phyloP scores from a whole-genome alignment of 2,888 invertebrate species.

The Amitus sp. region DNA sequence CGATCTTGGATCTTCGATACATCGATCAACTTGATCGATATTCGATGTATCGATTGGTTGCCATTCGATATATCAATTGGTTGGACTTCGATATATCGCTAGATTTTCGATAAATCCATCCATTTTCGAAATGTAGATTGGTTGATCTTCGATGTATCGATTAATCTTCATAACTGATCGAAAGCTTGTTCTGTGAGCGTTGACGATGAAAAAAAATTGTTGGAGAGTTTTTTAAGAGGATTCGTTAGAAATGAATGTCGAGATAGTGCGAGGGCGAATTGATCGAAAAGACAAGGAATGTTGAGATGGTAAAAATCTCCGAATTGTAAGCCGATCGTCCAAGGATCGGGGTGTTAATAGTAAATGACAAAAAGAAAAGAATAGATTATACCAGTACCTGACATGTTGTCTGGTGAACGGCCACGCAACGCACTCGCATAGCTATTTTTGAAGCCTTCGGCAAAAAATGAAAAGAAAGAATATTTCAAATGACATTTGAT shows the following conservation, averaged over 20 bases:
- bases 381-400: conserved; percentile 81
- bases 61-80: no score
- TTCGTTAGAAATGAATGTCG: neutral
- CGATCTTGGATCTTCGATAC: no score
- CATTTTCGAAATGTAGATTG: no score
- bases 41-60: no score
- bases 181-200: no score
- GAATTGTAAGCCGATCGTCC: neutral
- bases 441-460: conserved; percentile 71
- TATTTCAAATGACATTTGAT: conserved; percentile 58
- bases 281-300: neutral
- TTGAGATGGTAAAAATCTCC: neutral
- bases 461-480: conserved; percentile 64
- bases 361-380: conserved; percentile 49
- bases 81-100: no score
- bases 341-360: neutral
- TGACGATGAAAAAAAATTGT: no score
- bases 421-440: conserved; percentile 93
- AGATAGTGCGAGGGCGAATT: neutral
- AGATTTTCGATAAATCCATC: no score
- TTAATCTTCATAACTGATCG: no score
- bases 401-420: conserved; percentile 82
- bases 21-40: no score
- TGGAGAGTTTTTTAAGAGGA: no score
- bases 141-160: no score